A percentile compares a stretch with the other conserved stretches of the same genome.
Evolutionary conservation across 2,888 invertebrate species (phyloP).

Genomic region (Acanthosepion pharaonis): DNA sequence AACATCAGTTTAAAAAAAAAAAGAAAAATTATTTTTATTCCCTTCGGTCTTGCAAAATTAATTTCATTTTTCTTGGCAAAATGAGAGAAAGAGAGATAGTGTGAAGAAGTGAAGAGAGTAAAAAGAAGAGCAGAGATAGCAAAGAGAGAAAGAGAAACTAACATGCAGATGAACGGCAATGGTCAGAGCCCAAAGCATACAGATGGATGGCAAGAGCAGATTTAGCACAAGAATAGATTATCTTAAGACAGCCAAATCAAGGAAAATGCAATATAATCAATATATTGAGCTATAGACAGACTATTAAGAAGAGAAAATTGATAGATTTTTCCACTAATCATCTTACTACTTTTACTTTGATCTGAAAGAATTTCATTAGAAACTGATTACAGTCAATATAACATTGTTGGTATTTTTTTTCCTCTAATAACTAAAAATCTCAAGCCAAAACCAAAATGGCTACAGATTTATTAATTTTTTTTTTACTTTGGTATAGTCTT

Average conservation of each 20-base stretch:
- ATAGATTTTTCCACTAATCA: not conserved
- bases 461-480: not conserved
- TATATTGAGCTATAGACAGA: not conserved
- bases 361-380: constrained; percentile 33
- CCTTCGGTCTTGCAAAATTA: too few relatives aligned
- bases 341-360: not conserved
- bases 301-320: not conserved
- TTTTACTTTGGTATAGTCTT: not conserved
- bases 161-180: too few relatives aligned
- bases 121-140: too few relatives aligned
- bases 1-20: too few relatives aligned
- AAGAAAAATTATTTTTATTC: too few relatives aligned
- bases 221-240: not conserved
- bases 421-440: not conserved
- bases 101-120: too few relatives aligned
- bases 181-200: too few relatives aligned
- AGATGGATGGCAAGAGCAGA: not conserved
- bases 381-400: not conserved
- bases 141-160: too few relatives aligned
- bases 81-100: too few relatives aligned
- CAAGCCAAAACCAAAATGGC: not conserved
- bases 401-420: not conserved
- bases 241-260: not conserved
- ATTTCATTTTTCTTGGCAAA: too few relatives aligned
- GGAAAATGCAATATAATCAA: not conserved